Percentiles rank a stretch among this genome's conserved stretches.
These are phyloP conservation scores for Gallinago jamesoni DNA, from an alignment of 2,113 vertebrate species.

Conservation along the genomic window DNA sequence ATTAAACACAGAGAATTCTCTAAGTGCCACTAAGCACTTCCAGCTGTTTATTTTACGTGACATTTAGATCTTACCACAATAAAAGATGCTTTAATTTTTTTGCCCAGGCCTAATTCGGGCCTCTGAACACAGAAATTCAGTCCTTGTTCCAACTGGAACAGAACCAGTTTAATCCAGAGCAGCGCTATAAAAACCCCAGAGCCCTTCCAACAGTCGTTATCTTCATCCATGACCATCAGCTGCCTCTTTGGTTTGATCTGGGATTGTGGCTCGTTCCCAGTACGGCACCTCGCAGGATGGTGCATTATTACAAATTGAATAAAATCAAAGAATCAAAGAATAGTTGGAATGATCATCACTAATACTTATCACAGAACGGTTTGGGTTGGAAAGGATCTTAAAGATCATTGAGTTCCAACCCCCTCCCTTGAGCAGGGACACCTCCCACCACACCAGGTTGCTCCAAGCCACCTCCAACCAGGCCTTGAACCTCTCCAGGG, in stretches of 20 bases:
- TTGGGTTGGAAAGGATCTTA: no score
- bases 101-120: neutral
- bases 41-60: neutral
- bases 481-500: no score
- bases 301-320: fast-evolving
- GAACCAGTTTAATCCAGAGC: neutral
- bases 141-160: neutral
- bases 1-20: neutral
- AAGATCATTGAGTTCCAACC: no score
- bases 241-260: neutral
- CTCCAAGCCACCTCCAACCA: no score
- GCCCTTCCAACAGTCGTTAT: neutral
- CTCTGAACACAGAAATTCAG: neutral
- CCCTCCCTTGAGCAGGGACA: no score
- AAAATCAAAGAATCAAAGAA: no score
- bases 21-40: neutral
- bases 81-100: neutral
- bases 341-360: no score
- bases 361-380: no score
- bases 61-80: neutral
- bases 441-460: no score
- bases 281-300: fast-evolving
- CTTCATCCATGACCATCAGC: fast-evolving
- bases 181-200: neutral
- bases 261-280: fast-evolving